Percentiles rank a stretch among this genome's conserved stretches.
Evolutionary conservation across 2,888 invertebrate genomes (phyloP).

Genomic region (Hecatera dysodea): DNA sequence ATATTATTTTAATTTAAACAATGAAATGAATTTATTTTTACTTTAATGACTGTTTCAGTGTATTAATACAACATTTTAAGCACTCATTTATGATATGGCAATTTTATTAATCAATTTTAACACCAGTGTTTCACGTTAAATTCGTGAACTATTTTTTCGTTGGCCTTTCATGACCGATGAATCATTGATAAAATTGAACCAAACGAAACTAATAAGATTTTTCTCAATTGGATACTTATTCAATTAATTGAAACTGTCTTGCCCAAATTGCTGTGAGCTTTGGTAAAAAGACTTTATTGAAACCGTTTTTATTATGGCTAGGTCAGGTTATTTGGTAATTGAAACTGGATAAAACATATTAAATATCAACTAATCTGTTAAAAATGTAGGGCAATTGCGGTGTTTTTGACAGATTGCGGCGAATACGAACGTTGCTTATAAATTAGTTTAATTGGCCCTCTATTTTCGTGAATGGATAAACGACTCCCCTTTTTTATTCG

Average conservation of each 20-base stretch:
- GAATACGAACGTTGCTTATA: no score
- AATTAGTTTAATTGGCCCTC: background rate
- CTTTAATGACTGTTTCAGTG: background rate
- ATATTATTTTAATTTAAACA: background rate
- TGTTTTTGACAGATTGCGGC: no score
- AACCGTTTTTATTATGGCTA: conserved; percentile 9
- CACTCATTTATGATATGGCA: background rate
- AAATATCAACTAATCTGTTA: no score
- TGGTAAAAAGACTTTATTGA: conserved; percentile 32
- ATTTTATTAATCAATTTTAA: background rate
- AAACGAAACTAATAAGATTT: conserved; percentile 31
- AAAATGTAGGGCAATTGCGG: no score
- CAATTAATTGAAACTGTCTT: conserved; percentile 42
- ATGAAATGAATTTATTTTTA: background rate
- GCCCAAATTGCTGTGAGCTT: conserved; percentile 21
- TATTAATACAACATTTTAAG: background rate
- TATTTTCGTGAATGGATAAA: no score
- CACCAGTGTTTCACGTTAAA: background rate
- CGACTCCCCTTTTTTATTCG: no score
- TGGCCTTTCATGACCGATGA: conserved; percentile 19
- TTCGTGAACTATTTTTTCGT: background rate
- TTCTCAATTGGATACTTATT: conserved; percentile 37
- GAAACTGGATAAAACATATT: background rate
- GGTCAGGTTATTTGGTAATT: conserved; percentile 3
- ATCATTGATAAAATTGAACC: conserved; percentile 22